phyloP scores from a whole-genome alignment of 2,888 invertebrate genomes.

The Apeira syringaria region DNA sequence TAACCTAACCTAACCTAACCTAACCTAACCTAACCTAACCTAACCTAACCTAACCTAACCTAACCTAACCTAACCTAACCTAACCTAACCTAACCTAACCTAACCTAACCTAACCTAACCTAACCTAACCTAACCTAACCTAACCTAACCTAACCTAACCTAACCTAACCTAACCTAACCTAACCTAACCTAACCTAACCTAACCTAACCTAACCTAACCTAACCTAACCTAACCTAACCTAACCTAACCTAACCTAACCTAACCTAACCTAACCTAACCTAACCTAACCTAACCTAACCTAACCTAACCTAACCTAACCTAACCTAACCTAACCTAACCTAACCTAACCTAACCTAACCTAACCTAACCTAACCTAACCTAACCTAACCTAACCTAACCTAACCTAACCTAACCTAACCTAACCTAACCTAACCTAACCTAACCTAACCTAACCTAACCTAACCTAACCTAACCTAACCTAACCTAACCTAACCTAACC shows the following conservation, averaged over 20 bases:
- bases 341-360: constrained; percentile 18
- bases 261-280: constrained; percentile 1
- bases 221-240: constrained; percentile 8
- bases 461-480: constrained; percentile 23
- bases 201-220: constrained; percentile 1
- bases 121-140: constrained; percentile 3
- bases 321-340: constrained; percentile 5
- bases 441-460: constrained; percentile 21
- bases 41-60: constrained; percentile 2
- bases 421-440: constrained; percentile 19
- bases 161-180: constrained; percentile 1
- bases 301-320: constrained; percentile 9
- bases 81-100: neutral
- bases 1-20: constrained; percentile 3
- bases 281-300: constrained; percentile 1
- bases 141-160: constrained; percentile 2
- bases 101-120: constrained; percentile 3
- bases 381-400: constrained; percentile 21
- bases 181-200: constrained; percentile 6
- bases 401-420: constrained; percentile 22
- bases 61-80: constrained; percentile 7
- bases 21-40: constrained; percentile 1
- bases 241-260: constrained; percentile 8
- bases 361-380: constrained; percentile 17
- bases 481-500: constrained; percentile 26